phyloP scores from a whole-genome alignment of 2,888 invertebrate species.

The Cabera pusaria region DNA sequence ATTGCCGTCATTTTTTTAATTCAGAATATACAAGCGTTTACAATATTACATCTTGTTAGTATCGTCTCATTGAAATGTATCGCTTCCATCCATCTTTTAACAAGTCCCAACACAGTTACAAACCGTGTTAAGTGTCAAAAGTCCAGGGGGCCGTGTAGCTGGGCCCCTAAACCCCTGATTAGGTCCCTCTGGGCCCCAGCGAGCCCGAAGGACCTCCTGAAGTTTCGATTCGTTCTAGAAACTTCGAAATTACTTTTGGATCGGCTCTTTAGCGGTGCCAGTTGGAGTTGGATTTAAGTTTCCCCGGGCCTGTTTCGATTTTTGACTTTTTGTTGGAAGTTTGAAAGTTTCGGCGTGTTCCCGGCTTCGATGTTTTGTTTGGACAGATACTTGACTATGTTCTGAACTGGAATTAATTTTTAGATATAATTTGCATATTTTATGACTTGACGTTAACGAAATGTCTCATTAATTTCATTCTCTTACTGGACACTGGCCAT shows the following conservation, averaged over 20 bases:
- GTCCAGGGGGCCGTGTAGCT: neutral
- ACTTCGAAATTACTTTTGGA: conserved; percentile 30
- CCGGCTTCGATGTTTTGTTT: no score
- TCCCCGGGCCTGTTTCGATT: conserved; percentile 22
- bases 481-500: no score
- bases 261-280: conserved; percentile 23
- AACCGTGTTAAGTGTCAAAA: conserved; percentile 3
- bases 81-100: neutral
- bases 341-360: no score
- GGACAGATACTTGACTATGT: no score
- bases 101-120: conserved; percentile 1
- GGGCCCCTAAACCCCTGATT: conserved; percentile 1
- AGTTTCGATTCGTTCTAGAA: conserved; percentile 16
- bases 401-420: no score
- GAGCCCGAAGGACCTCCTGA: conserved; percentile 1
- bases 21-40: no score
- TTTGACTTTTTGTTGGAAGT: conserved; percentile 18
- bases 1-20: no score
- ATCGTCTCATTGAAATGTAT: no score
- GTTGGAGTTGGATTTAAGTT: conserved; percentile 25
- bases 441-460: no score
- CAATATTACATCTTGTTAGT: no score
- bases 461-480: no score
- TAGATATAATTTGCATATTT: no score
- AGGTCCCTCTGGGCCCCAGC: conserved; percentile 6